Base-by-base conservation (phyloP, 1,140 invertebrate genomes). In the Laupala kohalensis region DNA sequence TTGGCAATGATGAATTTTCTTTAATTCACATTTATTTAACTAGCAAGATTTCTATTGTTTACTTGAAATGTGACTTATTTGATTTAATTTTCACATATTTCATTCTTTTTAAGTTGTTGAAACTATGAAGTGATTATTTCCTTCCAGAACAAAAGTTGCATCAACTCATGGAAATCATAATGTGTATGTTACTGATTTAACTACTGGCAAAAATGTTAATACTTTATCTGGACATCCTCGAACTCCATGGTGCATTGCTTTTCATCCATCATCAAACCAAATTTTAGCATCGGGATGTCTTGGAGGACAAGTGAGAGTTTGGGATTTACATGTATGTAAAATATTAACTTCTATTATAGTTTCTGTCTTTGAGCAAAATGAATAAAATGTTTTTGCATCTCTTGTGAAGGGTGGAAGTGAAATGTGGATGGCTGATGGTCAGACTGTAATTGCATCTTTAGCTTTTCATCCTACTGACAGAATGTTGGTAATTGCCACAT, bases 111-210 rank as follows among this genome's bases (percentile, higher is more conserved):
- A n/a, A n/a, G n/a, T n/a, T n/a, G n/a, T n/a, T n/a, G n/a, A n/a
- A n/a, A n/a, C n/a, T n/a, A n/a, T n/a, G n/a, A n/a, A n/a, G n/a
- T n/a, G n/a, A n/a, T n/a, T n/a, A n/a, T 53, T 62, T 26, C 72
- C 75, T 79, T 83, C 71, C 75, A 92, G 92, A 65, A 89, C 87
- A 19, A 91, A 90, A 82, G 87, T 95, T 30, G 94, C 93, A 64
- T 95, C 93, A 5, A 93, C 92, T 1, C 93, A 96, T 84, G 93
- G 93, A 27, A 94, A 96, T 80, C 93, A 95, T 77, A 91, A 92
- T 79, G 89, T 96, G n/a, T 93, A 95, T 79, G 89, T 96, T 15
- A 92, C 89, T 66, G 91, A 95, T 77, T 79, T 94, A 26, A 85
- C 85, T 29, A 94, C 85, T 75, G 91, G 92, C 0, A 90, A 91